These are phyloP conservation scores for Lampris incognitus DNA, from an alignment of 2,113 vertebrate genomes.

Conservation along the genomic window DNA sequence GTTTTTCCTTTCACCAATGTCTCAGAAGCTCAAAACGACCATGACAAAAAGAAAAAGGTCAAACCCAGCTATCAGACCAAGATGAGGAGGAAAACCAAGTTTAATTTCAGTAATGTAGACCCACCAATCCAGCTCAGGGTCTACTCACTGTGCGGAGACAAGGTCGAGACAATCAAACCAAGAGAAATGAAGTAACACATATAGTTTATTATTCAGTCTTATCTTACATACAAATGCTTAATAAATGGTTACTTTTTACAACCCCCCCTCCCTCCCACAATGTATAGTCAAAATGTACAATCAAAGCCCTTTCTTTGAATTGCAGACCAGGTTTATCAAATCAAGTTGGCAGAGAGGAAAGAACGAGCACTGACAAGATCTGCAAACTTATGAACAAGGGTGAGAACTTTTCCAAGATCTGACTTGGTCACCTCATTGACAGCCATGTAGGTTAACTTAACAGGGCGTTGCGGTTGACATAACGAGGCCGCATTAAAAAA, in stretches of 20 bases:
- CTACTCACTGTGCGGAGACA: too few relatives aligned
- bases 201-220: constrained; percentile 72
- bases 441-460: constrained; percentile 20
- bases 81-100: too few relatives aligned
- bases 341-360: constrained; percentile 45
- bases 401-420: constrained; percentile 12
- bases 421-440: constrained; percentile 30
- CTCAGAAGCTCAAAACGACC: too few relatives aligned
- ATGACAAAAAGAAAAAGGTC: too few relatives aligned
- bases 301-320: constrained; percentile 58
- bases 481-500: constrained; percentile 9
- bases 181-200: constrained; percentile 24
- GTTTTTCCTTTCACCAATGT: too few relatives aligned
- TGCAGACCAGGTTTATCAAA: constrained; percentile 40
- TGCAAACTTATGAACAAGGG: constrained; percentile 29
- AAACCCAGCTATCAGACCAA: too few relatives aligned
- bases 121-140: background rate
- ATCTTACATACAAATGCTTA: constrained; percentile 83
- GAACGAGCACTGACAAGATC: constrained; percentile 19
- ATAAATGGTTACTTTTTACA: constrained; percentile 71
- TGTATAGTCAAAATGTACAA: constrained; percentile 52
- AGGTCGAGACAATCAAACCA: constrained; percentile 3
- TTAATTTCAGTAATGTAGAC: too few relatives aligned
- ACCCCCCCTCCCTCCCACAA: constrained; percentile 12
- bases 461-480: constrained; percentile 7